phyloP scores from a whole-genome alignment of 1,140 invertebrate genomes.

The Neotoxoptera formosana region DNA sequence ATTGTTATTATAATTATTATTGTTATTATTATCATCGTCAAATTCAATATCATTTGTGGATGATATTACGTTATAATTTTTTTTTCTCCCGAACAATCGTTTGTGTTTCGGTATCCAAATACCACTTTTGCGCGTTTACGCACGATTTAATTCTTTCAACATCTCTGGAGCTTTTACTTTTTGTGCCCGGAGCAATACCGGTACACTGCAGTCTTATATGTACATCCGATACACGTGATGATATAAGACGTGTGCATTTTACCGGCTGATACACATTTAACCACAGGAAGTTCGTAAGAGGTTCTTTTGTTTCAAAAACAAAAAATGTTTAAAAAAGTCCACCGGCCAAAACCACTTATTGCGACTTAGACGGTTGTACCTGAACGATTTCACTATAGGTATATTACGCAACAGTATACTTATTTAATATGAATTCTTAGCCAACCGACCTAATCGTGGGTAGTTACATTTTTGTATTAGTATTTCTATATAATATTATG shows the following conservation, averaged over 20 bases:
- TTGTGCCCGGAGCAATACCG: background rate
- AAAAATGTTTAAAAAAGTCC: background rate
- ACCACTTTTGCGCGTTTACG: slow-evolving; percentile 15
- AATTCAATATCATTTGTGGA: background rate
- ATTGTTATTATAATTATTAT: slow-evolving; percentile 8
- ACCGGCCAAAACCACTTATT: background rate
- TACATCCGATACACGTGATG: background rate
- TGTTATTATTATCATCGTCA: background rate
- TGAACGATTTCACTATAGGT: background rate
- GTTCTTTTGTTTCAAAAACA: slow-evolving; percentile 13
- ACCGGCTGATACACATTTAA: background rate
- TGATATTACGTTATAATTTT: background rate
- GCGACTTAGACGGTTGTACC: background rate
- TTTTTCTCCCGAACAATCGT: background rate
- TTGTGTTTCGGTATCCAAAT: background rate
- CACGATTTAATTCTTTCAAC: slow-evolving; percentile 25
- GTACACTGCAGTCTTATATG: background rate
- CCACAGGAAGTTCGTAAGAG: background rate
- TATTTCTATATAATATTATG: slow-evolving; percentile 21
- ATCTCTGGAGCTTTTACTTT: slow-evolving; percentile 36
- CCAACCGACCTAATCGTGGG: no score
- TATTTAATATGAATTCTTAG: background rate
- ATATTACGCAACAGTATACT: background rate
- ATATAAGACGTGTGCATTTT: background rate
- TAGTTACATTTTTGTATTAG: background rate